These are phyloP conservation scores for Chaetodon trifascialis DNA, from an alignment of 2,113 vertebrate genomes.

Conservation along the genomic window DNA sequence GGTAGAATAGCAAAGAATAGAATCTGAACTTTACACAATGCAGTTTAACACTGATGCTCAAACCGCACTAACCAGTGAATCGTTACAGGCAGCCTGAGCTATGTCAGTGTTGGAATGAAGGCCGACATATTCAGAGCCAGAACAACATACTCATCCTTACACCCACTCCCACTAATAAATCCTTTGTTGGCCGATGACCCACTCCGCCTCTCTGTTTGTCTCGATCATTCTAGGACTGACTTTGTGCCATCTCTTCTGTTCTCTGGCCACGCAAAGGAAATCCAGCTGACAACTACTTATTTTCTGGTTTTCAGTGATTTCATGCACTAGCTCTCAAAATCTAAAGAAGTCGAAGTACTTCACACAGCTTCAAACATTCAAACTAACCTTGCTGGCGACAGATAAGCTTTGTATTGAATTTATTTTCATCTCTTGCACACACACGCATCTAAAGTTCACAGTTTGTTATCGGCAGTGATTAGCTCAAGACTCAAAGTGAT, in stretches of 20 bases:
- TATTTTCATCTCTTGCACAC: conserved; percentile 13
- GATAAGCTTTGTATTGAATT: neutral
- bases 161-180: conserved; percentile 38
- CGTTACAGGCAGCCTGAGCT: conserved; percentile 16
- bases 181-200: conserved; percentile 35
- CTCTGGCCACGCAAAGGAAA: conserved; percentile 15
- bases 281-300: neutral
- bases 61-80: neutral
- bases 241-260: conserved; percentile 20
- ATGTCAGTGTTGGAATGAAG: conserved; percentile 28
- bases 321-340: neutral
- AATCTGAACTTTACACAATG: conserved; percentile 22
- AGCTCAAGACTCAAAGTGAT: neutral
- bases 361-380: neutral
- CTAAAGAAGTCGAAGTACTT: neutral
- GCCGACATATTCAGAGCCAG: conserved; percentile 33
- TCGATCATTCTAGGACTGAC: conserved; percentile 19
- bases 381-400: neutral
- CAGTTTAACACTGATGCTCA: conserved; percentile 21
- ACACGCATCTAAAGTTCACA: neutral
- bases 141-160: conserved; percentile 18
- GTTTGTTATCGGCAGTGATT: neutral
- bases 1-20: conserved; percentile 3
- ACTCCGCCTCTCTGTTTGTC: conserved; percentile 12
- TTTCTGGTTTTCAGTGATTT: neutral